A percentile compares a stretch with the other conserved stretches of the same genome.
Evolutionary conservation across 2,888 invertebrate species (phyloP).

Genomic region (Tiphia femorata): DNA sequence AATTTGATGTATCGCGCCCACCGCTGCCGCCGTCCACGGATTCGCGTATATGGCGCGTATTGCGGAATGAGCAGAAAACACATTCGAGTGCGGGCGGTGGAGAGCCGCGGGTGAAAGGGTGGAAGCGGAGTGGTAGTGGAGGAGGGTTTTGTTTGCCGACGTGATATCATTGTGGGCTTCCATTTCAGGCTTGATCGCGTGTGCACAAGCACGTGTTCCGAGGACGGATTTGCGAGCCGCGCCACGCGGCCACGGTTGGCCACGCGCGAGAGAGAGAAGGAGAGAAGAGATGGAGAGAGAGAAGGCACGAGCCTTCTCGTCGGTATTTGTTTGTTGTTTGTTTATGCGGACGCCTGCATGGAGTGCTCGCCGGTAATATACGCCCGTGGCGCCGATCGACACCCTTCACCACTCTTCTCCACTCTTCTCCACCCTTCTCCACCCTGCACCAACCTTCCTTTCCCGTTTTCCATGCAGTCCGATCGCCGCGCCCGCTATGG

Average conservation of each 20-base stretch:
- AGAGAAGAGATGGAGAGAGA: not conserved
- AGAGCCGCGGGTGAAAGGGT: no score
- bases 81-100: no score
- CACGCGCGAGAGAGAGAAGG: not conserved
- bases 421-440: no score
- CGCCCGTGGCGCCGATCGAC: constrained; percentile 4
- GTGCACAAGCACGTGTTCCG: not conserved
- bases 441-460: no score
- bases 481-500: not conserved
- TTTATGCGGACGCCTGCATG: constrained; percentile 5
- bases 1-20: constrained; percentile 40
- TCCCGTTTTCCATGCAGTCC: not conserved
- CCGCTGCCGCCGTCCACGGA: not conserved
- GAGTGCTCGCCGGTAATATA: constrained; percentile 9
- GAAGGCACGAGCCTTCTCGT: not conserved
- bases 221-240: not conserved
- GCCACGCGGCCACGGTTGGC: not conserved
- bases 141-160: constrained; percentile 33
- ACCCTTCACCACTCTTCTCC: no score
- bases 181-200: constrained; percentile 23
- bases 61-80: constrained; percentile 24
- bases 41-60: constrained; percentile 6
- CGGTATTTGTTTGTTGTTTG: constrained; percentile 6
- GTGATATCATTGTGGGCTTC: constrained; percentile 28
- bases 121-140: no score